Evolutionary conservation across 2,797 vertebrate species (phyloP), one percentile per base, ranked within the genome.

Genomic region (Ctenochaetus hawaiiensis): DNA sequence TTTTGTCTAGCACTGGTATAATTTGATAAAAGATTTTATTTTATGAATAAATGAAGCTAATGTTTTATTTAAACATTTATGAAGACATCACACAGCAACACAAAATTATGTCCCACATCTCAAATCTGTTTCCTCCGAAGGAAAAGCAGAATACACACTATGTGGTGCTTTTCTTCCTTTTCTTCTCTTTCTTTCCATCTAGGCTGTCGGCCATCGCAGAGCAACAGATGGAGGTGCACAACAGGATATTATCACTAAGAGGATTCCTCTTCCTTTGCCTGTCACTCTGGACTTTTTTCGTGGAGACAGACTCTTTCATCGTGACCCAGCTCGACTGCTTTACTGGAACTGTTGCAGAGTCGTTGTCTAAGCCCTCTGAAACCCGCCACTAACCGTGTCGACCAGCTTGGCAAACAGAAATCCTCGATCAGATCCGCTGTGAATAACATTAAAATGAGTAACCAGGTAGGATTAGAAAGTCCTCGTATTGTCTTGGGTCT

Each of bases 171-270:
- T 17, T 14, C 14, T 47, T 67, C 39, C 13, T 81, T 47, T 47
- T 85, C 64, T 75, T 88, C 48, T 52, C 65, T 47, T 84, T 86
- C 64, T 64, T 76, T 90, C 70, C 73, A 68, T 77, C 68, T 54
- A 69, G 76, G 80, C 59, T 13, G 53, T 57, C 70, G 41, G 57
- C 69, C 86, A 63, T 82, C 83, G 67, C 47, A 49, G 77, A 89
- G 87, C 90, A 92, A 87, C 92, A 94, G 91, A 94, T 93, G 92
- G 91, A 93, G 87, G 83, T 78, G 67, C 90, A 92, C 91, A 84
- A 91, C 87, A 87, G 87, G 91, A 92, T 83, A 89, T 83, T 75
- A 78, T 56, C 80, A 71, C 88, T 93, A 94, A 95, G 91, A 93
- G 92, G 92, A 94, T 93, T 94, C 88, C 73, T 86, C 53, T 83